Evolutionary conservation across 1,140 invertebrate genomes (phyloP).

Genomic region (Teleogryllus occipitalis): DNA sequence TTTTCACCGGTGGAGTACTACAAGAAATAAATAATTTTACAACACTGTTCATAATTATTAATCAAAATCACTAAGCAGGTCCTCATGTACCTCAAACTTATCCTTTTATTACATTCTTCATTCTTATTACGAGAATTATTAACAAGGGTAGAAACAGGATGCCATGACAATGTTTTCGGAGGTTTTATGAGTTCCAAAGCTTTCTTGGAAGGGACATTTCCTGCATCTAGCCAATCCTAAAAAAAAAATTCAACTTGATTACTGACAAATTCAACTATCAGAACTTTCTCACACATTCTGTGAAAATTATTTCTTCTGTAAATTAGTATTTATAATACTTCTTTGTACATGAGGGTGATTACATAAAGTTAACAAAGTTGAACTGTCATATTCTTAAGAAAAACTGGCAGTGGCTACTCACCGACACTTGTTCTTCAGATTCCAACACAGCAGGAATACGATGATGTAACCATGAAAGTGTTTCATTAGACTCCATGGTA

Average conservation of each 20-base stretch:
- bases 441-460: constrained; percentile 69
- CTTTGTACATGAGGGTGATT: background rate
- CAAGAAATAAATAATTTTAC: background rate
- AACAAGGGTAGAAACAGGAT: constrained; percentile 60
- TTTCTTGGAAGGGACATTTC: constrained; percentile 43
- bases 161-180: constrained; percentile 45
- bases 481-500: constrained; percentile 63
- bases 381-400: background rate
- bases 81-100: background rate
- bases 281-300: background rate
- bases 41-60: background rate
- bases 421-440: constrained; percentile 56
- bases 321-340: background rate
- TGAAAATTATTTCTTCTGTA: background rate
- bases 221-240: constrained; percentile 61
- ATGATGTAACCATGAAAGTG: constrained; percentile 65
- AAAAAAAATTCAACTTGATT: constrained; percentile 11
- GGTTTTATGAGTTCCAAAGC: constrained; percentile 47
- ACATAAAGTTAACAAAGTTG: background rate
- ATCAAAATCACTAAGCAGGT: background rate
- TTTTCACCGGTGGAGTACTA: background rate
- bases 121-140: constrained; percentile 66
- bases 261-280: background rate
- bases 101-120: constrained; percentile 14
- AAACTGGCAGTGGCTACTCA: constrained; percentile 33